phyloP scores from a whole-genome alignment of 1,140 invertebrate species.

The Orchesella cincta region DNA sequence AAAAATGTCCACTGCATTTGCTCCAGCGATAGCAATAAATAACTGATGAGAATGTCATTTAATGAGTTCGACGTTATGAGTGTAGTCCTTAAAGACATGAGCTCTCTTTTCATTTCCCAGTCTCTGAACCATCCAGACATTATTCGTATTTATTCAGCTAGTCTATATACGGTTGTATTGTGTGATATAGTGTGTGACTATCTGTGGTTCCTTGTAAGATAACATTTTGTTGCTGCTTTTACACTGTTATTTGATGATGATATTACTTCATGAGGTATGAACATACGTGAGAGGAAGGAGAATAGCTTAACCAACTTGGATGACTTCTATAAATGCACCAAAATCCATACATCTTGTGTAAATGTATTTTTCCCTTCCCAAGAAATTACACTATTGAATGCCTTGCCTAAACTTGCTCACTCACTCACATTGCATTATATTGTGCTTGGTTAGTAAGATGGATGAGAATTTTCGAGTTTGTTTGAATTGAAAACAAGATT shows the following conservation, averaged over 20 bases:
- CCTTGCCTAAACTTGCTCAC: neutral
- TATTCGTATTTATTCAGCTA: no score
- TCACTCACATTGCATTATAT: constrained; percentile 8
- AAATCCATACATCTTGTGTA: neutral
- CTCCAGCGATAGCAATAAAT: neutral
- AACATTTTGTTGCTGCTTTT: neutral
- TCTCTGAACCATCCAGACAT: no score
- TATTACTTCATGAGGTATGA: neutral
- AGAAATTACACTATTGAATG: neutral
- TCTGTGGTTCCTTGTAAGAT: neutral
- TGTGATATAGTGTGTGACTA: no score
- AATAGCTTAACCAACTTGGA: neutral
- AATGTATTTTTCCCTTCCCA: neutral
- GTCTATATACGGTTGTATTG: no score
- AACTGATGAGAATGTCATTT: neutral
- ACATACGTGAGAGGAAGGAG: neutral
- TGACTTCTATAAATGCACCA: neutral
- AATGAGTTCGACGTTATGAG: neutral
- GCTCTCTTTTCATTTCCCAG: no score
- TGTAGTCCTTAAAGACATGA: neutral
- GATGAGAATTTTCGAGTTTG: constrained; percentile 40
- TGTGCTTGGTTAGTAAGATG: constrained; percentile 32
- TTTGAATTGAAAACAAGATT: constrained; percentile 50
- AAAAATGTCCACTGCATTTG: no score
- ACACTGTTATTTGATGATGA: neutral